A percentile compares a stretch with the other conserved stretches of the same genome.
These are phyloP conservation scores for Gadus chalcogrammus DNA, from an alignment of 2,113 vertebrate genomes.

Conservation along the genomic window DNA sequence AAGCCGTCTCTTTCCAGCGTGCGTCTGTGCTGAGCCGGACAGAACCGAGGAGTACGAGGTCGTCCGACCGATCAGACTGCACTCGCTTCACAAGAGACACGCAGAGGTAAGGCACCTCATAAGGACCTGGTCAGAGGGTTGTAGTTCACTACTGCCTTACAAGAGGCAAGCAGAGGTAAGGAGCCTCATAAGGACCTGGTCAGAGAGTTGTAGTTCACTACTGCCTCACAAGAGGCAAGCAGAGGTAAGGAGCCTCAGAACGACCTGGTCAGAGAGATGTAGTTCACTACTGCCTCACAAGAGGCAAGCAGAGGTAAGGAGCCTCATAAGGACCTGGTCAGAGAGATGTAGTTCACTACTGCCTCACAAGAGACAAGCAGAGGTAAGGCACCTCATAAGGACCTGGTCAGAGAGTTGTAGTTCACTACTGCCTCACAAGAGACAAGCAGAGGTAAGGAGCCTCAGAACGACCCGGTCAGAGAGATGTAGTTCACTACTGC, in stretches of 20 bases:
- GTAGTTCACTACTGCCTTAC: neutral
- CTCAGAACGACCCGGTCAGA: too few relatives aligned
- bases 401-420: neutral
- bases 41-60: slow-evolving; percentile 60
- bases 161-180: slow-evolving; percentile 60
- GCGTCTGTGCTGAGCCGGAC: slow-evolving; percentile 32
- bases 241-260: slow-evolving; percentile 44
- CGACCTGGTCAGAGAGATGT: neutral
- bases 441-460: slow-evolving; percentile 58
- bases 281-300: too few relatives aligned
- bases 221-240: neutral
- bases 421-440: neutral
- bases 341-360: too few relatives aligned
- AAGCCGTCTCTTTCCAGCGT: slow-evolving; percentile 43
- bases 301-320: slow-evolving; percentile 46
- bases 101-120: slow-evolving; percentile 46
- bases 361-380: slow-evolving; percentile 56
- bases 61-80: slow-evolving; percentile 66
- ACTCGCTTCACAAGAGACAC: slow-evolving; percentile 62
- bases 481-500: neutral
- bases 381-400: slow-evolving; percentile 40
- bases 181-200: too few relatives aligned
- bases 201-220: neutral
- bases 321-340: neutral
- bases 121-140: too few relatives aligned